Percentiles rank a stretch among this genome's conserved stretches.
Evolutionary conservation across 2,113 vertebrate genomes (phyloP).

Genomic region (Cyphomyrus discorhynchus): DNA sequence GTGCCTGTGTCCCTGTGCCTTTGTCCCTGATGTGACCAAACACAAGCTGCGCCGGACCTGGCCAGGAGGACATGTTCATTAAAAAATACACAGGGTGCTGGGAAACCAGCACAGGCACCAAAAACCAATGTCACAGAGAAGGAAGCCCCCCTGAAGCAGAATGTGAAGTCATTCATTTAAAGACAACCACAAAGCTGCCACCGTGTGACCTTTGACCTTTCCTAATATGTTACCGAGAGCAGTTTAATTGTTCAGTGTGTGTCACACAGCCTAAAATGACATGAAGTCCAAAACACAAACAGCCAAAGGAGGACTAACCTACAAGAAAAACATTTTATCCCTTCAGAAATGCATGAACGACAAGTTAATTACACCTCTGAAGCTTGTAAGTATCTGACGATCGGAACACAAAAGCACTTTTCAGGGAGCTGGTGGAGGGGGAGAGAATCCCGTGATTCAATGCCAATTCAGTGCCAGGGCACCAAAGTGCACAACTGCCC

Average conservation of each 20-base stretch:
- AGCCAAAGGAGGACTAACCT: background rate
- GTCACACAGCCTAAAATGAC: background rate
- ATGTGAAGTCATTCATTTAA: background rate
- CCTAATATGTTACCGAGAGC: background rate
- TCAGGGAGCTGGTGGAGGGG: background rate
- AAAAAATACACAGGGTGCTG: background rate
- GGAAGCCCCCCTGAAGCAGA: background rate
- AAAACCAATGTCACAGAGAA: background rate
- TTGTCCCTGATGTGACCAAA: conserved; percentile 4
- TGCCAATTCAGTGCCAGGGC: background rate
- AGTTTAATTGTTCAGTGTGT: background rate
- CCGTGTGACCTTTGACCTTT: background rate
- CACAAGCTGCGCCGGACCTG: background rate
- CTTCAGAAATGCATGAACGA: background rate
- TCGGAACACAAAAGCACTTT: background rate
- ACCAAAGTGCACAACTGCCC: background rate
- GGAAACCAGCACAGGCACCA: background rate
- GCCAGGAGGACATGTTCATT: background rate
- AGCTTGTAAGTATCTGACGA: background rate
- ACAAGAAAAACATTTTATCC: background rate
- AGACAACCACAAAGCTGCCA: background rate
- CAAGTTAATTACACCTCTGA: background rate
- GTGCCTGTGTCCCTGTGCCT: conserved; percentile 25
- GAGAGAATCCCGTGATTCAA: background rate
- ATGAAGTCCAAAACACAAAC: background rate